phyloP scores from a whole-genome alignment of 2,113 vertebrate species.

The Callocephalon fimbriatum region DNA sequence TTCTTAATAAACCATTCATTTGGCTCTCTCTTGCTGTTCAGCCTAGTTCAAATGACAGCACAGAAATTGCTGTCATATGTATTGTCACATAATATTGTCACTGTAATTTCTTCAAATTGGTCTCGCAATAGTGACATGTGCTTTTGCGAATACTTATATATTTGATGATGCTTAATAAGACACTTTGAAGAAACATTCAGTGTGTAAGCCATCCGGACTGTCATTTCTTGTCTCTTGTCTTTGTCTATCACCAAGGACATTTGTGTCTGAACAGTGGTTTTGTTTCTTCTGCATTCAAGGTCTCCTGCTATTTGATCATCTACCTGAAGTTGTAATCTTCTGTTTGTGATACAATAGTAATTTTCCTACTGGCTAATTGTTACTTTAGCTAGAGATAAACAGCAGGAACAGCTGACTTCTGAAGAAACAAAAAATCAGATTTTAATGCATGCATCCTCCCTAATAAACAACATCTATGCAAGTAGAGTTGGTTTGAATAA shows the following conservation, averaged over 20 bases:
- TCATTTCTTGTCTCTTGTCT: background rate
- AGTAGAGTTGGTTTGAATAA: background rate
- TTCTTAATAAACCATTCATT: background rate
- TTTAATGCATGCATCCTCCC: background rate
- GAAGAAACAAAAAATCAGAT: slow-evolving; percentile 3
- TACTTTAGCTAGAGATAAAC: background rate
- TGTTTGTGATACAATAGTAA: background rate
- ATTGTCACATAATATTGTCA: background rate
- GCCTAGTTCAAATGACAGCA: background rate
- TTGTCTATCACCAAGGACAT: background rate
- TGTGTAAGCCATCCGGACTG: background rate
- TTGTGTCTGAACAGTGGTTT: background rate
- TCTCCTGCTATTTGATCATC: background rate
- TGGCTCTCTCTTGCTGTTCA: background rate
- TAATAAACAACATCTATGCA: background rate
- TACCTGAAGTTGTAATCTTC: background rate
- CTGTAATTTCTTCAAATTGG: background rate
- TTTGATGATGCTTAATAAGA: background rate
- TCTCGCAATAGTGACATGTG: background rate
- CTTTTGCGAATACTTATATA: background rate
- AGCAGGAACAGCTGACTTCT: background rate
- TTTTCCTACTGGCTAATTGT: slow-evolving; percentile 20
- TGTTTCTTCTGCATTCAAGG: background rate
- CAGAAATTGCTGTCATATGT: background rate
- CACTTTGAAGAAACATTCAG: background rate